phyloP scores from a whole-genome alignment of 2,797 vertebrate genomes.

The Cynopterus sphinx region DNA sequence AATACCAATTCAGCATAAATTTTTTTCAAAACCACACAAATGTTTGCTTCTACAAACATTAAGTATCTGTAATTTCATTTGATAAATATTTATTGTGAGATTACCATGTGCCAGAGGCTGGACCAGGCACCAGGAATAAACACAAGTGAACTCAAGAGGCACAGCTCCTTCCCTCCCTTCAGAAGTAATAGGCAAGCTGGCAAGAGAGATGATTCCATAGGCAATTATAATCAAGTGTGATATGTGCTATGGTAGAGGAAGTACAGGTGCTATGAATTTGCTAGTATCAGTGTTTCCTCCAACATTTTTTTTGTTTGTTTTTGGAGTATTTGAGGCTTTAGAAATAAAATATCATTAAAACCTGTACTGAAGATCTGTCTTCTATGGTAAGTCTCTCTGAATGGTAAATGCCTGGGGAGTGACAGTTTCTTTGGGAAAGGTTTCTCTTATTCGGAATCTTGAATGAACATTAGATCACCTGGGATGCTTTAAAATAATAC shows the following conservation, averaged over 20 bases:
- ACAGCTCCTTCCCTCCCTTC: background rate
- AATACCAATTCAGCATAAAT: background rate
- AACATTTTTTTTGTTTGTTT: background rate
- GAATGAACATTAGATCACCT: background rate
- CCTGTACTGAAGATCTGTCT: background rate
- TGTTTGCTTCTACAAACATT: background rate
- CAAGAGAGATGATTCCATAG: background rate
- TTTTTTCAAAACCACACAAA: background rate
- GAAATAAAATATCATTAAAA: background rate
- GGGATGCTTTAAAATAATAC: background rate
- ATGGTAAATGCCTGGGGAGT: background rate
- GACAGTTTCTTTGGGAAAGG: background rate
- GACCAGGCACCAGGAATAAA: background rate
- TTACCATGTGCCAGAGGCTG: background rate
- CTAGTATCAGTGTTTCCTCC: background rate
- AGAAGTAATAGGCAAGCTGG: background rate
- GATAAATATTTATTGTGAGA: background rate
- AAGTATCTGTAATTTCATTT: background rate
- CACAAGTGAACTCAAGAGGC: background rate
- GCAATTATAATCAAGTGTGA: background rate
- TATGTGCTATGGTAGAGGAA: background rate
- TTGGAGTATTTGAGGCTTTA: background rate
- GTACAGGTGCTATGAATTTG: background rate
- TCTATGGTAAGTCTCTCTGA: background rate
- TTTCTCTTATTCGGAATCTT: background rate